Percentiles rank a stretch among this genome's conserved stretches.
Conservation (phyloP, 2,113 vertebrate genomes). For the Genyomyrus donnyi region DNA sequence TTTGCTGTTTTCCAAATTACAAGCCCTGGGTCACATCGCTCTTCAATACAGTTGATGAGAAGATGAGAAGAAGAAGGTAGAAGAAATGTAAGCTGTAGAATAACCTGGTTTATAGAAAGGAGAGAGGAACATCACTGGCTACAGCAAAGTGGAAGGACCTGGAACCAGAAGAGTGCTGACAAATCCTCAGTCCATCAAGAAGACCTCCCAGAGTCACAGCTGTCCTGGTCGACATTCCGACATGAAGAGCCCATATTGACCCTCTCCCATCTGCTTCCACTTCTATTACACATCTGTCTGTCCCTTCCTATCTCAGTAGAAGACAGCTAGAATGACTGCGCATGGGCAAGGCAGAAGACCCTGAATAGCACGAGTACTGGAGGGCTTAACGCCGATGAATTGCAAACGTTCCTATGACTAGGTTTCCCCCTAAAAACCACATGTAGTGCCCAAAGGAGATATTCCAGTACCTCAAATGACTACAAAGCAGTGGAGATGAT, state of each 20-base stretch:
- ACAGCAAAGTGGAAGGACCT: neutral
- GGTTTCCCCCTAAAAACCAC: neutral
- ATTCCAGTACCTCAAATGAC: neutral
- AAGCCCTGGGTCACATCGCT: neutral
- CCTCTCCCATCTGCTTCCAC: neutral
- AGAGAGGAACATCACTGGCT: neutral
- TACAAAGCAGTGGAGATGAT: neutral
- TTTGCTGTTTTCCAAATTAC: neutral
- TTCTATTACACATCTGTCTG: neutral
- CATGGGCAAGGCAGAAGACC: neutral
- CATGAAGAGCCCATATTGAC: neutral
- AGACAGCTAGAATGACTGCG: neutral
- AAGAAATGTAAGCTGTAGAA: neutral
- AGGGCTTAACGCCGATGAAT: neutral
- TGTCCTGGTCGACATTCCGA: neutral
- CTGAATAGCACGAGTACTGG: neutral
- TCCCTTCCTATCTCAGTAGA: neutral
- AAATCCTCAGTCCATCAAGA: neutral
- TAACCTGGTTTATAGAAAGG: neutral
- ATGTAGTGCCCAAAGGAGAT: neutral
- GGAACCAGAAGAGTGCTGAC: neutral
- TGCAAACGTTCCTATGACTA: neutral
- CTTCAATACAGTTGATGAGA: neutral
- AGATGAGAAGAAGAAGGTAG: neutral
- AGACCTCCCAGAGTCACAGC: neutral